Evolutionary conservation across 1,140 invertebrate genomes (phyloP).

Genomic region (Heterodera carotae): DNA sequence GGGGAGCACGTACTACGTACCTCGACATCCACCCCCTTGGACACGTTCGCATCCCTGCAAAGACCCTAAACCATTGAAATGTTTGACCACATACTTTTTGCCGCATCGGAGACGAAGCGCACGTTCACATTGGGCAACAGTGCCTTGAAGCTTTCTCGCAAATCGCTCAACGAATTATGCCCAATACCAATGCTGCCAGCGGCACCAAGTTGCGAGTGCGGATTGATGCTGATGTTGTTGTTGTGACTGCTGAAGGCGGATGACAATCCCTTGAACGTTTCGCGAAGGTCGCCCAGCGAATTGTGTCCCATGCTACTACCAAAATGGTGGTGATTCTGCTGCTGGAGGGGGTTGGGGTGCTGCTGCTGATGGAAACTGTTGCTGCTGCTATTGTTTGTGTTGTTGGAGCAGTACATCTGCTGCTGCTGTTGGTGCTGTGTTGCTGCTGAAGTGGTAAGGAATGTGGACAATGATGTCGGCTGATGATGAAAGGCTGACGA

Average conservation of each 20-base stretch:
- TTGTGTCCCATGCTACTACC: slow-evolving; percentile 4
- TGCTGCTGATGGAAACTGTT: slow-evolving; percentile 20
- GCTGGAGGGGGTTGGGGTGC: background rate
- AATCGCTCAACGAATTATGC: slow-evolving; percentile 35
- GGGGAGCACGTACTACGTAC: too few relatives aligned
- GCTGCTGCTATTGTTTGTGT: slow-evolving; percentile 9
- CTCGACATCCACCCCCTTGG: too few relatives aligned
- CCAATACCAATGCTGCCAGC: background rate
- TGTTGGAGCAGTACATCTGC: slow-evolving; percentile 13
- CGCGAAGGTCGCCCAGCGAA: slow-evolving; percentile 24
- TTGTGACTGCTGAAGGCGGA: slow-evolving; percentile 17
- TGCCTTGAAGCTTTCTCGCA: slow-evolving; percentile 50
- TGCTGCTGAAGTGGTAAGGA: slow-evolving; percentile 5
- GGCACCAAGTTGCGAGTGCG: background rate
- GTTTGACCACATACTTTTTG: slow-evolving; percentile 8
- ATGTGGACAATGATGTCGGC: background rate
- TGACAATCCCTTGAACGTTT: slow-evolving; percentile 23
- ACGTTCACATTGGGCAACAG: slow-evolving; percentile 59
- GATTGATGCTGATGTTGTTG: background rate
- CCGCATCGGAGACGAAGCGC: slow-evolving; percentile 39
- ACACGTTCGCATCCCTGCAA: too few relatives aligned
- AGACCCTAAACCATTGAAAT: too few relatives aligned
- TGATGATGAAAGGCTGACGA: background rate
- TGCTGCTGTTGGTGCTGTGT: too few relatives aligned
- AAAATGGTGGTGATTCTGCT: background rate